Percentiles rank a stretch among this genome's conserved stretches.
Conservation (phyloP, 2,888 invertebrate species). For the Strigamia maritima region DNA sequence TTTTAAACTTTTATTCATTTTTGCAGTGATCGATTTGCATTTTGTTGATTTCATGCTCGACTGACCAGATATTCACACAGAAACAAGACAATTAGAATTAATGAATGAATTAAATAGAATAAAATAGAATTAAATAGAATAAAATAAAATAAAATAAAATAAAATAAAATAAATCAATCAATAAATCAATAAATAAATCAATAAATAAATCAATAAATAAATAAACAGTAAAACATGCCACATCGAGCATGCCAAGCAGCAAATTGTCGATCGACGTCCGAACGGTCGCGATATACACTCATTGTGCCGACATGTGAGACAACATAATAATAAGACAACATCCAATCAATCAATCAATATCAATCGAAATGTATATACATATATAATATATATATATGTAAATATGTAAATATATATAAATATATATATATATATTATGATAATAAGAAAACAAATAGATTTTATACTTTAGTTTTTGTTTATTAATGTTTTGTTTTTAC, state of each 20-base stretch:
- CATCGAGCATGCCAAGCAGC: conserved; percentile 18
- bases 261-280: background rate
- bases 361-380: background rate
- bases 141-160: too few relatives aligned
- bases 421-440: too few relatives aligned
- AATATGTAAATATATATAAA: background rate
- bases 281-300: background rate
- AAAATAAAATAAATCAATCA: too few relatives aligned
- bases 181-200: too few relatives aligned
- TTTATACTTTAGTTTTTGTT: too few relatives aligned
- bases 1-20: background rate
- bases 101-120: too few relatives aligned
- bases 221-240: background rate
- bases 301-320: background rate
- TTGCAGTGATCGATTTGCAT: background rate
- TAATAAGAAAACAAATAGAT: too few relatives aligned
- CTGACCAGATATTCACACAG: background rate
- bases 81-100: too few relatives aligned
- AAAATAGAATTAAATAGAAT: too few relatives aligned
- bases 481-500: conserved; percentile 41
- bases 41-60: background rate
- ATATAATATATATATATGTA: background rate
- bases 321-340: background rate
- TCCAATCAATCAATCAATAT: background rate
- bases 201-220: background rate